Conservation (phyloP, 1,140 invertebrate species). For the Mactra quadrangularis region DNA sequence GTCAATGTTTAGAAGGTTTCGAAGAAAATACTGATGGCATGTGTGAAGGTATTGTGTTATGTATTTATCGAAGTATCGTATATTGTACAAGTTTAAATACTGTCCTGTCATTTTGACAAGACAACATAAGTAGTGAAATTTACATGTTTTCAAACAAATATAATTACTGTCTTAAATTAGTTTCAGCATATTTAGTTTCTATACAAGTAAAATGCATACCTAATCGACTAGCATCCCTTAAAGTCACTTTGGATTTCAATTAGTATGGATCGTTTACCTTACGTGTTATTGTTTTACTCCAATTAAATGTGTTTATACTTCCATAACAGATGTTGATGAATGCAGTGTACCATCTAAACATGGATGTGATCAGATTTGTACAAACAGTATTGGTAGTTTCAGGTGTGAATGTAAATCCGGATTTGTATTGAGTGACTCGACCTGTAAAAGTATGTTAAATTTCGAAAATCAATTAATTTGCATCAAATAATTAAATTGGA, state of each 20-base stretch:
- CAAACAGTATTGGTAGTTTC: slow-evolving; percentile 16
- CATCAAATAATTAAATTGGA: no score
- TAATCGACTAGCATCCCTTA: background rate
- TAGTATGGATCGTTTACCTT: background rate
- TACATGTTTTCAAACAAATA: no score
- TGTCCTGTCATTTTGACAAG: no score
- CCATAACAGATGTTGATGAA: slow-evolving; percentile 38
- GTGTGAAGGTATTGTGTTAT: slow-evolving; percentile 46
- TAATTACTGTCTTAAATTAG: no score
- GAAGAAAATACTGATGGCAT: background rate
- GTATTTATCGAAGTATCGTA: no score
- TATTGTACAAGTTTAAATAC: no score
- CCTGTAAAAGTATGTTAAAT: slow-evolving; percentile 29
- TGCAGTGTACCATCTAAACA: background rate
- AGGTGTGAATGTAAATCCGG: slow-evolving; percentile 7
- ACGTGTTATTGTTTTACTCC: background rate
- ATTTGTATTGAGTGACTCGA: background rate
- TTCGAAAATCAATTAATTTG: no score
- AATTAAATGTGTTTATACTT: background rate
- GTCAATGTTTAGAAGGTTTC: slow-evolving; percentile 35
- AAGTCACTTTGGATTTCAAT: no score
- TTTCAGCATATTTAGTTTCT: no score
- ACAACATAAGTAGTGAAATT: no score
- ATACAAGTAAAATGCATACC: background rate
- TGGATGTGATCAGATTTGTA: slow-evolving; percentile 24